Evolutionary conservation across 1,140 invertebrate species (phyloP).

Genomic region (Danaus plexippus): DNA sequence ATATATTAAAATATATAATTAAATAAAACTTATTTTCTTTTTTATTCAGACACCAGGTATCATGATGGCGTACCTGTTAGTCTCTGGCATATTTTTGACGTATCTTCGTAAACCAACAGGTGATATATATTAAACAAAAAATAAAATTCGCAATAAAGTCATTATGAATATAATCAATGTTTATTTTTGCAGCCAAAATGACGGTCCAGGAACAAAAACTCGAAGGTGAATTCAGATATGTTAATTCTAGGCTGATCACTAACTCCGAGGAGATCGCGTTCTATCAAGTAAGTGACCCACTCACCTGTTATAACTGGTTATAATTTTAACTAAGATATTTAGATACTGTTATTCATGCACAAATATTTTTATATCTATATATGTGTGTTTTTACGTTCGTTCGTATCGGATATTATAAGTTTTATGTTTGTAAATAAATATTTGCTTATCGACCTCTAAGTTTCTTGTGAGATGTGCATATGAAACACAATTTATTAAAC

Average conservation of each 20-base stretch:
- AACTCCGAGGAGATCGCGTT: slow-evolving; percentile 99
- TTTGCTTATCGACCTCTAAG: no score
- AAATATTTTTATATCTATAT: not conserved
- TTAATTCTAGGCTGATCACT: slow-evolving; percentile 95
- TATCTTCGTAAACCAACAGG: slow-evolving; percentile 88
- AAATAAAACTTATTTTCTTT: slow-evolving; percentile 12
- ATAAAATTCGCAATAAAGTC: no score
- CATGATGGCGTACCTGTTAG: slow-evolving; percentile 88
- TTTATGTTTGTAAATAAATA: no score
- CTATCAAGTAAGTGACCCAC: slow-evolving; percentile 74
- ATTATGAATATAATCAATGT: no score
- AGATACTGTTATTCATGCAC: not conserved
- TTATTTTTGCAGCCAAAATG: slow-evolving; percentile 71
- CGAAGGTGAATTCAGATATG: slow-evolving; percentile 97
- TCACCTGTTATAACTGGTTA: no score
- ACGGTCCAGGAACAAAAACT: slow-evolving; percentile 96
- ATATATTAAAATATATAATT: no score
- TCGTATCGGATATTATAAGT: not conserved
- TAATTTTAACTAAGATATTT: no score
- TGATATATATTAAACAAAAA: slow-evolving; percentile 14
- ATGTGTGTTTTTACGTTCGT: not conserved
- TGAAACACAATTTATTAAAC: no score
- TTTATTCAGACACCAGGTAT: slow-evolving; percentile 83
- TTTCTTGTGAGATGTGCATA: no score
- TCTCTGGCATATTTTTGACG: slow-evolving; percentile 87